Evolutionary conservation across 1,140 invertebrate species (phyloP), one percentile per base, ranked within the genome.

Genomic region (Ephestia elutella): DNA sequence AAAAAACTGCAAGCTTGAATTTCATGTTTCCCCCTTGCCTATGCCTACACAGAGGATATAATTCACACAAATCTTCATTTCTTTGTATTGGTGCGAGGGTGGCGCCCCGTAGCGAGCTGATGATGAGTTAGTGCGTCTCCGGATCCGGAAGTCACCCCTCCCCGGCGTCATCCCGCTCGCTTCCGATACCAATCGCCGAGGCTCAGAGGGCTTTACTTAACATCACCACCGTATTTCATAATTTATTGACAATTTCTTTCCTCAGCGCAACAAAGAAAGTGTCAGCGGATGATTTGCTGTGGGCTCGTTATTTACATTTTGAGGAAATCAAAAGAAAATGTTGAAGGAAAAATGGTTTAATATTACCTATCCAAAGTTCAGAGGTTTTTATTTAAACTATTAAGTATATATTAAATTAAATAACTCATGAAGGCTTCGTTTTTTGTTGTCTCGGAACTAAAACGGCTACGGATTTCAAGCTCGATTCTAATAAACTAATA

Each of bases 31-130:
- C 78, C 76, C 74, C 73, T n/a, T n/a, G n/a, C n/a, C n/a, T n/a
- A n/a, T 76, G 79, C 69, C 64, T 71, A 67, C 65, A 64, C 66
- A 72, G 67, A 76, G 71, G 72, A 72, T 75, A 82, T 82, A 84
- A 82, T 80, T 84, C 83, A 82, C 75, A 72, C 76, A 82, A 86
- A 82, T 86, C 79, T 83, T 78, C 80, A 77, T 79, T 75, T 83
- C 81, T 84, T 82, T 82, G 72, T 75, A 59, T 73, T 71, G 54
- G 58, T 54, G 71, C 48, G 75, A 72, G 72, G 68, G 73, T 64
- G 65, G 60, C 59, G 63, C 77, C 70, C 80, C 68, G 79, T 62
- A 54, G 80, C 54, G 80, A 58, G 68, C 71, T 84, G 82, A 87
- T 86, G 82, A 87, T 86, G 85, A 86, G 81, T 86, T 87, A 87